A percentile compares a stretch with the other conserved stretches of the same genome.
phyloP scores from a whole-genome alignment of 2,797 vertebrate genomes.

The Ispidina lecontei region DNA sequence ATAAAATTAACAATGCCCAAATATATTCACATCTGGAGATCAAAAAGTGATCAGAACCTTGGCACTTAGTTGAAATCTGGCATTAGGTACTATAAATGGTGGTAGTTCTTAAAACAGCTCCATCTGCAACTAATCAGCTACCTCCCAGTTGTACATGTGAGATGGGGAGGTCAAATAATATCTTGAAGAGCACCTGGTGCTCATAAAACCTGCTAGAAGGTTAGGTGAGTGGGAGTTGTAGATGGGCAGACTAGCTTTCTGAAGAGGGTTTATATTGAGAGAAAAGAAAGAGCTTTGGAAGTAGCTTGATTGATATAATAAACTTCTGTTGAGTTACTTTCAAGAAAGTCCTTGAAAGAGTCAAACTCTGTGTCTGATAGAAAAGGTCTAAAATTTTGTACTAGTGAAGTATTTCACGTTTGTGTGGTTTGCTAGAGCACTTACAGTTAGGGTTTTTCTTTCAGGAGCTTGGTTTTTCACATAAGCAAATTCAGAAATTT shows the following conservation, averaged over 20 bases:
- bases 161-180: background rate
- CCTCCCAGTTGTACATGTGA: background rate
- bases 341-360: background rate
- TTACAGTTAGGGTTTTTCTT: background rate
- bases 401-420: background rate
- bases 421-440: background rate
- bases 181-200: slow-evolving; percentile 19
- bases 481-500: background rate
- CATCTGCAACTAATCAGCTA: slow-evolving; percentile 28
- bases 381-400: background rate
- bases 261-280: background rate
- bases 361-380: background rate
- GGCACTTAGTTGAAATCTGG: background rate
- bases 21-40: background rate
- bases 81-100: background rate
- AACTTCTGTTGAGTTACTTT: background rate
- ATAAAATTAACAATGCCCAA: background rate
- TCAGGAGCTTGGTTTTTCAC: background rate
- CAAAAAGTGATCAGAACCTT: background rate
- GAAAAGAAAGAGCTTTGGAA: background rate
- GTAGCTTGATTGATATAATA: background rate
- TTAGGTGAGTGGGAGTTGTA: background rate
- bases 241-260: background rate
- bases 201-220: slow-evolving; percentile 2
- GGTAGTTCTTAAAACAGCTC: background rate